Evolutionary conservation across 2,888 invertebrate species (phyloP).

Genomic region (Sepioteuthis lessoniana): DNA sequence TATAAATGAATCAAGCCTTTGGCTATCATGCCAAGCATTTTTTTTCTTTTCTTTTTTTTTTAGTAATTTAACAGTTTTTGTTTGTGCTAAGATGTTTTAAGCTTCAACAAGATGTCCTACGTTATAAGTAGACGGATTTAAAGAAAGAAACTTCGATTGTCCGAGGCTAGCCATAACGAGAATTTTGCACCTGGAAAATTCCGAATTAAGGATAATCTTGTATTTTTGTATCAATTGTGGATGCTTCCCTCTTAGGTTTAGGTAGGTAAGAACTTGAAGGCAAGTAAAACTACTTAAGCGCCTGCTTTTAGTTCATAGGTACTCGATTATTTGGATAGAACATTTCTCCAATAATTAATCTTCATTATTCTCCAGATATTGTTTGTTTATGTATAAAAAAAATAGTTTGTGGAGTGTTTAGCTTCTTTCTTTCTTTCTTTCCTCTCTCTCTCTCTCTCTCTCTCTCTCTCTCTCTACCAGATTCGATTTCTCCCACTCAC

Average conservation of each 20-base stretch:
- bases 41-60: not conserved
- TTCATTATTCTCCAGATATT: not conserved
- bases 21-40: not conserved
- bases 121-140: not conserved
- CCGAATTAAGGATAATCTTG: not conserved
- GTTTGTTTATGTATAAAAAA: not conserved
- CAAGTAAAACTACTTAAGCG: not conserved
- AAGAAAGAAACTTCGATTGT: not conserved
- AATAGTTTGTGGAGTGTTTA: not conserved
- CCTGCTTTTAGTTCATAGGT: not conserved
- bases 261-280: not conserved
- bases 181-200: not conserved
- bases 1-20: not conserved
- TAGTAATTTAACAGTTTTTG: not conserved
- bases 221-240: not conserved
- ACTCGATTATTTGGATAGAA: not conserved
- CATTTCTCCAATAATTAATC: not conserved
- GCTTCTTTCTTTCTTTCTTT: not conserved
- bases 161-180: not conserved
- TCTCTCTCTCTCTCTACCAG: not conserved
- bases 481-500: not conserved
- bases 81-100: not conserved
- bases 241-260: not conserved
- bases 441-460: too few relatives aligned
- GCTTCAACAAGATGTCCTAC: not conserved